Conservation (phyloP, 2,113 vertebrate genomes). For the Anser brachyrhynchus region DNA sequence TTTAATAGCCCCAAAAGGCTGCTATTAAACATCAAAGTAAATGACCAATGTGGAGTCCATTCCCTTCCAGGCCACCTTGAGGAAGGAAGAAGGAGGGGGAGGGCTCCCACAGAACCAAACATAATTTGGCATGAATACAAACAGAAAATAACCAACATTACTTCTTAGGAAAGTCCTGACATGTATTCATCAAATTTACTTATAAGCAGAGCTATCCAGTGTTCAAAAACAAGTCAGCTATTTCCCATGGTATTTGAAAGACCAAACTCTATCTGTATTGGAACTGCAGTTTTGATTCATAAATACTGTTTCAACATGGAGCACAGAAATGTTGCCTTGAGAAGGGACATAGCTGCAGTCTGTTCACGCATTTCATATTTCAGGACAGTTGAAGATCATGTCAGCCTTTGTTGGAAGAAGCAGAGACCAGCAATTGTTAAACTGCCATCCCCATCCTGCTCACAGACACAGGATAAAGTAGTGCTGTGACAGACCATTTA, state of each 20-base stretch:
- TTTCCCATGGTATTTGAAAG: background rate
- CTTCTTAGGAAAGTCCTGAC: background rate
- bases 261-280: background rate
- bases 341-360: rapidly evolving
- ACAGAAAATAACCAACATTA: background rate
- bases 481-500: background rate
- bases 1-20: background rate
- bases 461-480: background rate
- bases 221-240: background rate
- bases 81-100: background rate
- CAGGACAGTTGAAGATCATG: background rate
- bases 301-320: background rate
- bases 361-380: background rate
- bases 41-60: background rate
- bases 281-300: background rate
- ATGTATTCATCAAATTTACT: background rate
- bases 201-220: background rate
- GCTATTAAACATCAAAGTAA: background rate
- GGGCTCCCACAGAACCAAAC: background rate
- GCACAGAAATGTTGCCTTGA: background rate
- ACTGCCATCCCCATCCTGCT: background rate
- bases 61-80: background rate
- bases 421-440: background rate
- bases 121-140: background rate
- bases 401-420: background rate